Evolutionary conservation across 2,888 invertebrate genomes (phyloP).

Genomic region (Archaeoteleia sp.): DNA sequence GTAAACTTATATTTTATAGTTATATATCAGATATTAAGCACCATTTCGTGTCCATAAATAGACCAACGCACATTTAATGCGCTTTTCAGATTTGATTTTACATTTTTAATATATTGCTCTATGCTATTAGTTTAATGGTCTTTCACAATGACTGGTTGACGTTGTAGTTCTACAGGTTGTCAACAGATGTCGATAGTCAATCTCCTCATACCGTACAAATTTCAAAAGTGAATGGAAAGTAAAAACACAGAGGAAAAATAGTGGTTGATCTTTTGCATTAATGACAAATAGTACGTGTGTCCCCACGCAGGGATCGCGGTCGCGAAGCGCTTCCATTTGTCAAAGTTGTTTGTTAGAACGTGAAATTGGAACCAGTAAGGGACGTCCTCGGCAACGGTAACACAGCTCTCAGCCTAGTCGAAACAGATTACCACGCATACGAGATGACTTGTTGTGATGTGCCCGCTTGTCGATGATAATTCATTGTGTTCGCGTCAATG

Average conservation of each 20-base stretch:
- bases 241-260: slow-evolving; percentile 39
- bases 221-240: slow-evolving; percentile 52
- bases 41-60: too few species aligned
- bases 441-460: slow-evolving; percentile 60
- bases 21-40: too few species aligned
- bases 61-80: too few species aligned
- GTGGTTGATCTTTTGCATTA: slow-evolving; percentile 14
- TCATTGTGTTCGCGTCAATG: slow-evolving; percentile 68
- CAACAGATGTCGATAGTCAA: slow-evolving; percentile 25
- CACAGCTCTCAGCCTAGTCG: slow-evolving; percentile 3
- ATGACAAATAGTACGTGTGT: slow-evolving; percentile 37
- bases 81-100: too few species aligned
- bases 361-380: slow-evolving; percentile 23
- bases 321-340: not conserved
- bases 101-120: too few species aligned
- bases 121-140: too few species aligned
- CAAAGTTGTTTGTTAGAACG: not conserved
- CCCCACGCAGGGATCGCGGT: slow-evolving; percentile 13
- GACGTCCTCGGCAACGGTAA: slow-evolving; percentile 14
- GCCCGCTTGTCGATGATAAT: slow-evolving; percentile 69
- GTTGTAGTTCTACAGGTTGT: too few species aligned
- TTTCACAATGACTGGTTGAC: too few species aligned
- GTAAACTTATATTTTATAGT: too few species aligned
- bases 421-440: slow-evolving; percentile 11
- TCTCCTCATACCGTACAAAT: slow-evolving; percentile 42